Conservation (phyloP, 2,888 invertebrate species). For the Eristalis tenax region DNA sequence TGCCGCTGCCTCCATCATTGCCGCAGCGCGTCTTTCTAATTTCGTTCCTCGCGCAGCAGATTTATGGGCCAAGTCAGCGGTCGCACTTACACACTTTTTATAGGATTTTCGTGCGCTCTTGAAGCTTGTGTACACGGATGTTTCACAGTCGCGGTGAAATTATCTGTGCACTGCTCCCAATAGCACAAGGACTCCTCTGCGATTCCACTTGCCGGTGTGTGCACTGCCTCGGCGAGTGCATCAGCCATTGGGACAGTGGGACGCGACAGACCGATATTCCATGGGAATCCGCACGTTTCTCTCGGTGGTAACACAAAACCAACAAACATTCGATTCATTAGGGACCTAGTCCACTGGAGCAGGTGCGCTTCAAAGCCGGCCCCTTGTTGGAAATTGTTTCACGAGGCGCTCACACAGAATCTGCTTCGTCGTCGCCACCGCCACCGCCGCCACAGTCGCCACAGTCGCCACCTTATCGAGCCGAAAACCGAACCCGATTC, state of each 20-base stretch:
- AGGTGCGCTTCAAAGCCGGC: conserved; percentile 35
- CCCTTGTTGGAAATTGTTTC: conserved; percentile 36
- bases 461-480: neutral
- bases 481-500: neutral
- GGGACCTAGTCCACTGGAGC: conserved; percentile 38
- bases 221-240: neutral
- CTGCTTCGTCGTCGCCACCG: neutral
- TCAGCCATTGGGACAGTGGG: conserved; percentile 31
- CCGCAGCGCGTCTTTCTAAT: conserved; percentile 15
- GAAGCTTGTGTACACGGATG: conserved; percentile 57
- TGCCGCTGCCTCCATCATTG: neutral
- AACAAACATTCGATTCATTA: conserved; percentile 66
- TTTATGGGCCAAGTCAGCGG: conserved; percentile 67
- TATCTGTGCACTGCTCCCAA: conserved; percentile 46
- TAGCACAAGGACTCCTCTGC: conserved; percentile 43
- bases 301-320: conserved; percentile 67
- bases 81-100: conserved; percentile 72
- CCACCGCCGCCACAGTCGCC: neutral
- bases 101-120: conserved; percentile 67
- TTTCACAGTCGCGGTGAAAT: conserved; percentile 52
- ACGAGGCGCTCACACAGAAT: neutral
- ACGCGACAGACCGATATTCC: conserved; percentile 49
- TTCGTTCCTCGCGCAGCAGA: conserved; percentile 40
- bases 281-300: conserved; percentile 63
- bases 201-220: neutral